Conservation (phyloP, 1,140 invertebrate species). For the Aphidius ervi region DNA sequence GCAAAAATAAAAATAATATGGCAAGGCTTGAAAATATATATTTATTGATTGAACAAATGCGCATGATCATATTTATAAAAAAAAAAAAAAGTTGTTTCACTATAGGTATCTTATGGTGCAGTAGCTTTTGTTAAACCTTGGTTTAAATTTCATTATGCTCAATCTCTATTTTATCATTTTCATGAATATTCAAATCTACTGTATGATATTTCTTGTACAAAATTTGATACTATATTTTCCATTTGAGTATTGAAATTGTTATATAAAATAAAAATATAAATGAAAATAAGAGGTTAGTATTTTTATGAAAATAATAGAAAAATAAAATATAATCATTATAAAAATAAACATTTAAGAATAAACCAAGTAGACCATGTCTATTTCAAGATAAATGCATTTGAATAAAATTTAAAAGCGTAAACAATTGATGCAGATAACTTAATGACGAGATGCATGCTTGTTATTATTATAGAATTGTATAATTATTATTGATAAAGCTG, state of each 20-base stretch:
- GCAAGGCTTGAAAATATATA: not conserved
- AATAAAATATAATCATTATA: conserved; percentile 7
- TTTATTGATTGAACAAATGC: conserved; percentile 34
- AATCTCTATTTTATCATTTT: conserved; percentile 52
- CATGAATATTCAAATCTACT: conserved; percentile 49
- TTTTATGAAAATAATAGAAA: not conserved
- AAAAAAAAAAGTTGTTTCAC: too few species aligned
- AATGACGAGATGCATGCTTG: too few species aligned
- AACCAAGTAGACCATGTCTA: conserved; percentile 38
- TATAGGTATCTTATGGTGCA: too few species aligned
- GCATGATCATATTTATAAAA: conserved; percentile 34
- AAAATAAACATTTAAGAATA: not conserved
- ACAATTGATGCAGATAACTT: too few species aligned
- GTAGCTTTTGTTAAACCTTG: conserved; percentile 37
- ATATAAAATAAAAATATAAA: not conserved
- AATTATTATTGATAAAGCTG: too few species aligned
- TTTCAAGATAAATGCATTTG: conserved; percentile 9
- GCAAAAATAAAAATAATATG: too few species aligned
- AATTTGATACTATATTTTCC: too few species aligned
- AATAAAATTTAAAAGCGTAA: conserved; percentile 22
- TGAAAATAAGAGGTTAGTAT: not conserved
- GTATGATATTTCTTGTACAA: too few species aligned
- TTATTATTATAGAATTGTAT: too few species aligned
- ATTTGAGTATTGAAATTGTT: too few species aligned
- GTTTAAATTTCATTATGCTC: conserved; percentile 53